A percentile compares a stretch with the other conserved stretches of the same genome.
Evolutionary conservation across 1,140 invertebrate genomes (phyloP).

Genomic region (Phthorimaea operculella): DNA sequence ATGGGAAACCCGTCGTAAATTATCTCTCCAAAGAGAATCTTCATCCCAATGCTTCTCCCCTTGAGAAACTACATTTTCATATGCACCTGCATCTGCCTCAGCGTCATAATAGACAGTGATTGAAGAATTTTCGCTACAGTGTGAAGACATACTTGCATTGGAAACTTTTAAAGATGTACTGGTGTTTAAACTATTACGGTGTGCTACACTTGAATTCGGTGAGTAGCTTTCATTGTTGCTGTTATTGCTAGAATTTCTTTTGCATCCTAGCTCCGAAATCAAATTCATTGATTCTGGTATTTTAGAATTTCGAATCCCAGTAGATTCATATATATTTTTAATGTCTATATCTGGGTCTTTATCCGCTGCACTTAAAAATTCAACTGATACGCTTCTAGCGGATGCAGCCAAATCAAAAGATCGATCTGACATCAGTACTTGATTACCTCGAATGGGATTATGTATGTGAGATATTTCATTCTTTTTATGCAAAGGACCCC

Average conservation of each 20-base stretch:
- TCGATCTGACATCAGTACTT: slow-evolving; percentile 40
- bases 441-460: slow-evolving; percentile 75
- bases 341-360: slow-evolving; percentile 78
- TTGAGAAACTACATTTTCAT: slow-evolving; percentile 61
- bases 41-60: slow-evolving; percentile 85
- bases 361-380: slow-evolving; percentile 74
- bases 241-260: slow-evolving; percentile 51
- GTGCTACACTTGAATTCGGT: slow-evolving; percentile 25
- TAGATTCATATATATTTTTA: slow-evolving; percentile 81
- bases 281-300: slow-evolving; percentile 63
- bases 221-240: slow-evolving; percentile 31
- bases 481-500: slow-evolving; percentile 71
- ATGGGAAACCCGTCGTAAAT: slow-evolving; percentile 79
- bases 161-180: slow-evolving; percentile 39
- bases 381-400: slow-evolving; percentile 73
- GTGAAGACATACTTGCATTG: slow-evolving; percentile 57
- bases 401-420: slow-evolving; percentile 72
- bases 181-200: slow-evolving; percentile 23
- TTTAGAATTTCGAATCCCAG: slow-evolving; percentile 72
- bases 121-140: slow-evolving; percentile 58
- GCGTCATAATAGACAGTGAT: slow-evolving; percentile 62
- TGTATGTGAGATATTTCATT: slow-evolving; percentile 82
- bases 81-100: slow-evolving; percentile 51
- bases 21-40: slow-evolving; percentile 83
- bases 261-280: slow-evolving; percentile 60